Percentiles rank a stretch among this genome's conserved stretches.
These are phyloP conservation scores for Psettodes erumei DNA, from an alignment of 2,113 vertebrate genomes.

Conservation along the genomic window DNA sequence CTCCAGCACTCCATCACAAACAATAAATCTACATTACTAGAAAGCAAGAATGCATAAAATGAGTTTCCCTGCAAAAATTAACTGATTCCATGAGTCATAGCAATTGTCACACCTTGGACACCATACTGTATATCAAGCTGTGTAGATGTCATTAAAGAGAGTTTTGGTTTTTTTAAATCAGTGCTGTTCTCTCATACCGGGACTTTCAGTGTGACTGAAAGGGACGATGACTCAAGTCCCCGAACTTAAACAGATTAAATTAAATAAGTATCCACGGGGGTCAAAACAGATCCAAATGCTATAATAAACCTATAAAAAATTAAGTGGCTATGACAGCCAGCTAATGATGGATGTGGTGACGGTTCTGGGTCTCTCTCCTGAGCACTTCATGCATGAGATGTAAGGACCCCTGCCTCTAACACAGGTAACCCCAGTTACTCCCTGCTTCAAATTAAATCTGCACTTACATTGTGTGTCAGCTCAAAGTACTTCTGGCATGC, in stretches of 20 bases:
- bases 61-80: background rate
- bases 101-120: background rate
- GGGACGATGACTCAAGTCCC: conserved; percentile 57
- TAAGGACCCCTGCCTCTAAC: conserved; percentile 47
- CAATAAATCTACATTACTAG: background rate
- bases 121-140: background rate
- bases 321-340: conserved; percentile 67
- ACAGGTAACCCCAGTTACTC: conserved; percentile 47
- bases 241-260: conserved; percentile 66
- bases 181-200: conserved; percentile 24
- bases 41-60: background rate
- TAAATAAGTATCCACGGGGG: conserved; percentile 61
- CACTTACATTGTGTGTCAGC: conserved; percentile 93
- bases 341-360: conserved; percentile 71
- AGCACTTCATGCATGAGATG: conserved; percentile 50
- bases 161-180: background rate
- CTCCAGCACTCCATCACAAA: too few relatives aligned
- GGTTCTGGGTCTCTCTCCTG: conserved; percentile 41
- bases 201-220: conserved; percentile 58
- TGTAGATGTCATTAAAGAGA: background rate
- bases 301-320: conserved; percentile 76
- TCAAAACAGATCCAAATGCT: conserved; percentile 64
- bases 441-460: conserved; percentile 55
- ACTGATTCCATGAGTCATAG: background rate
- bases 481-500: conserved; percentile 99